Conservation (phyloP, 2,888 invertebrate genomes). For the Tetranychus piercei region DNA sequence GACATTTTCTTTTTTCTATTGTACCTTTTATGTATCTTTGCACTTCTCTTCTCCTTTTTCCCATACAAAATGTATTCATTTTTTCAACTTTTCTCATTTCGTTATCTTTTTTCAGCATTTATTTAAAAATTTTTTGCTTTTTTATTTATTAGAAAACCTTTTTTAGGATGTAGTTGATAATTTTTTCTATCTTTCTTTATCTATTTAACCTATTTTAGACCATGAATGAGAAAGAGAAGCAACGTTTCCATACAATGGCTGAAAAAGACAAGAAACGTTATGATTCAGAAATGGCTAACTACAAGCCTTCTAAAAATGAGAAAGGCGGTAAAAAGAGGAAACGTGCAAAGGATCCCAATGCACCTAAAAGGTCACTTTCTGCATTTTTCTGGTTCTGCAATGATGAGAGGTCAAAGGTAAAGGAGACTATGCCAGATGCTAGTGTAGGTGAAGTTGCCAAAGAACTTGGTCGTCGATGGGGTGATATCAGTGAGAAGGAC, state of each 20-base stretch:
- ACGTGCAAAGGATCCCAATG: constrained; percentile 88
- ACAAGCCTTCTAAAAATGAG: constrained; percentile 74
- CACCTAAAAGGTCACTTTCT: constrained; percentile 95
- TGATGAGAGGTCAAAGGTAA: constrained; percentile 86
- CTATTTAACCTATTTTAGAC: constrained; percentile 41
- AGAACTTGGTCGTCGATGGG: constrained; percentile 85
- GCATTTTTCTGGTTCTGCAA: constrained; percentile 99
- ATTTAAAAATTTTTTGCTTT: neutral
- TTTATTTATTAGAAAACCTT: neutral
- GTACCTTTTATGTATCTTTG: neutral
- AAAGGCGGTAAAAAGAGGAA: constrained; percentile 57
- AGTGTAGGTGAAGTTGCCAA: constrained; percentile 93
- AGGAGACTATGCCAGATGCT: constrained; percentile 74
- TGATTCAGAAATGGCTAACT: constrained; percentile 85
- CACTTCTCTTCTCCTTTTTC: constrained; percentile 3
- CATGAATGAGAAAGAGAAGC: constrained; percentile 96
- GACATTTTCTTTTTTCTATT: neutral
- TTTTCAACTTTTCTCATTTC: neutral
- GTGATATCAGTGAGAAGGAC: constrained; percentile 59
- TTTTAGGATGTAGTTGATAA: neutral
- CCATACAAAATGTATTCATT: neutral
- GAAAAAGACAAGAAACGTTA: constrained; percentile 92
- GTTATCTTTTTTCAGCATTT: neutral
- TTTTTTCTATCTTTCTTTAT: constrained; percentile 22
- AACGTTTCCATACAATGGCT: constrained; percentile 96